Conservation (phyloP, 2,113 vertebrate genomes). For the Charadrius vociferus region DNA sequence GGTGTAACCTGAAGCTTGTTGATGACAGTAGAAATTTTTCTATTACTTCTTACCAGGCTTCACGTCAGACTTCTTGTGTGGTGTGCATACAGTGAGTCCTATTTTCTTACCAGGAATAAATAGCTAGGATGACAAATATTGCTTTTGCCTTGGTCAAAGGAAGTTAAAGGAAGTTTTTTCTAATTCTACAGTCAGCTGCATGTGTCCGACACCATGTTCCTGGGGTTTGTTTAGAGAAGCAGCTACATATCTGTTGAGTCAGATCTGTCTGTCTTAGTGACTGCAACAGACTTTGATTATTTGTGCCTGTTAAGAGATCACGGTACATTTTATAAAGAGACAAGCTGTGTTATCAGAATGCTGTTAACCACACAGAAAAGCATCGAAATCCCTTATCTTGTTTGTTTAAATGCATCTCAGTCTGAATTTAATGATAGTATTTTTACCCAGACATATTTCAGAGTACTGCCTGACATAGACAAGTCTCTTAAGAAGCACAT, state of each 20-base stretch:
- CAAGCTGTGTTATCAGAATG: neutral
- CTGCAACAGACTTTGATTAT: neutral
- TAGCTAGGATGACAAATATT: neutral
- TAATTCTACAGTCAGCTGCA: neutral
- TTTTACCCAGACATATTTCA: neutral
- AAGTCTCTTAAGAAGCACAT: neutral
- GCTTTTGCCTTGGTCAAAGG: neutral
- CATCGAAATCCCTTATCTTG: rapidly evolving
- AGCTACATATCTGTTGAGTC: neutral
- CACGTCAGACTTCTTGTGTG: neutral
- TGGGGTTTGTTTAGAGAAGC: neutral
- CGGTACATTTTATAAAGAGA: neutral
- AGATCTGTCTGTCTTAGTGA: neutral
- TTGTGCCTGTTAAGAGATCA: neutral
- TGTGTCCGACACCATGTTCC: neutral
- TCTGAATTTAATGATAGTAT: neutral
- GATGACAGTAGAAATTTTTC: neutral
- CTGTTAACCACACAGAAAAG: neutral
- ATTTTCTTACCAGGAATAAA: neutral
- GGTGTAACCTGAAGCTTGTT: neutral
- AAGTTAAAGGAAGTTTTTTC: neutral
- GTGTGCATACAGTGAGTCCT: neutral
- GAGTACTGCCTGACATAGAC: neutral
- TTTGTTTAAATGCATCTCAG: neutral
- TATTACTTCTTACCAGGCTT: neutral